phyloP scores from a whole-genome alignment of 1,140 invertebrate species.

The Holcopasites calliopsidis region DNA sequence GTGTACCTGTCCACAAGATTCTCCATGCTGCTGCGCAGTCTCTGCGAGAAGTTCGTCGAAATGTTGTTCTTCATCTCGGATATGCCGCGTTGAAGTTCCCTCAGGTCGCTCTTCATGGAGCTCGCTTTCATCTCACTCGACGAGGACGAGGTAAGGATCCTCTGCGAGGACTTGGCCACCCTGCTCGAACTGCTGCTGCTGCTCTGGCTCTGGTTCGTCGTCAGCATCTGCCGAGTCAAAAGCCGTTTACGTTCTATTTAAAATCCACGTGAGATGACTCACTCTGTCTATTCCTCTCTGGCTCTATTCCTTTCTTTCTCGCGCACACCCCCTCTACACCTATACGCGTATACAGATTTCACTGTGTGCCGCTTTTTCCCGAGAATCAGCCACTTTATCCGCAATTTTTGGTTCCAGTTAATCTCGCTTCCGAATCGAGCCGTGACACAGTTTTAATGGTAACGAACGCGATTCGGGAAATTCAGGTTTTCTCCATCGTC shows the following conservation, averaged over 20 bases:
- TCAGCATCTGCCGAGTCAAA: slow-evolving; percentile 67
- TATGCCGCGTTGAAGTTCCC: slow-evolving; percentile 81
- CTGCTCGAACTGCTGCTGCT: slow-evolving; percentile 65
- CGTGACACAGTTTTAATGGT: neutral
- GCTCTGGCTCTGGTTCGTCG: slow-evolving; percentile 71
- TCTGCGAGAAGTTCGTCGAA: slow-evolving; percentile 75
- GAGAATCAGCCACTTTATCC: slow-evolving; percentile 14
- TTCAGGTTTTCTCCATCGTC: no score
- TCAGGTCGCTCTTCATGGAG: slow-evolving; percentile 80
- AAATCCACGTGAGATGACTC: slow-evolving; percentile 58
- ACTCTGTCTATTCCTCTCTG: slow-evolving; percentile 27
- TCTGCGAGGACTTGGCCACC: slow-evolving; percentile 71
- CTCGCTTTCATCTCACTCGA: slow-evolving; percentile 79
- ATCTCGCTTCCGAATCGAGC: neutral
- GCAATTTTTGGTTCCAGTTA: neutral
- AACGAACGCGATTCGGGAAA: no score
- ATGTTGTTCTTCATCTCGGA: slow-evolving; percentile 81
- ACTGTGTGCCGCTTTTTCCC: no score
- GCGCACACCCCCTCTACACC: neutral
- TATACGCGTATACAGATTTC: no score
- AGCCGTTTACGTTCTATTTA: slow-evolving; percentile 66
- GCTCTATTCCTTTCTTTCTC: neutral
- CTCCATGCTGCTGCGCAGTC: slow-evolving; percentile 76
- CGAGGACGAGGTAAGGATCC: slow-evolving; percentile 75
- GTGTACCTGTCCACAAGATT: slow-evolving; percentile 77